Conservation (phyloP, 2,888 invertebrate species). For the Chloroclystis v-ata region DNA sequence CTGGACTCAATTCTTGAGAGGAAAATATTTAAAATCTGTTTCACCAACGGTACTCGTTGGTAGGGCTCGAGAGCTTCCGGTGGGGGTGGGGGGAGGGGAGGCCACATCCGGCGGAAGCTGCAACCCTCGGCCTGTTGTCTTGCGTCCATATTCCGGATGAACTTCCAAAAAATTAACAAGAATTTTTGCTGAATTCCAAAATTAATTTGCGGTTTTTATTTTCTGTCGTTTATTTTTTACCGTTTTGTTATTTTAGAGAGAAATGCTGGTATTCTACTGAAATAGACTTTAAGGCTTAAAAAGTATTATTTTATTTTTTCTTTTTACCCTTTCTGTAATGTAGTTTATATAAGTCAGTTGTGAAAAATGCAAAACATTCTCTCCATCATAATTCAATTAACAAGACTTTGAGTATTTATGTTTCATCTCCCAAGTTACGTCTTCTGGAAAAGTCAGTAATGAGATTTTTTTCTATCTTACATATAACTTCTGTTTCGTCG, state of each 20-base stretch:
- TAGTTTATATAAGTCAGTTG: no score
- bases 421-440: no score
- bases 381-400: no score
- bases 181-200: conserved; percentile 20
- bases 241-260: background rate
- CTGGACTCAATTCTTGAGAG: background rate
- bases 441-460: no score
- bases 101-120: conserved; percentile 71
- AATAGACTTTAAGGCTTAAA: no score
- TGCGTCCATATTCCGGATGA: conserved; percentile 20
- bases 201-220: conserved; percentile 12
- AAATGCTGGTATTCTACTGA: no score
- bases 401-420: no score
- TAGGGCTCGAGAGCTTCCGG: conserved; percentile 61
- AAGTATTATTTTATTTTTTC: no score
- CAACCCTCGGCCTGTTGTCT: conserved; percentile 37
- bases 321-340: no score
- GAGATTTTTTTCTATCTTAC: no score
- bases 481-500: no score
- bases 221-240: background rate
- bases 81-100: conserved; percentile 33
- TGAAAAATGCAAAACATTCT: no score
- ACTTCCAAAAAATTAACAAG: conserved; percentile 26
- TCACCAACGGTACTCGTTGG: conserved; percentile 34
- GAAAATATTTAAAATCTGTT: background rate